Conservation (phyloP, 1,140 invertebrate genomes). For the Hycleus cichorii region DNA sequence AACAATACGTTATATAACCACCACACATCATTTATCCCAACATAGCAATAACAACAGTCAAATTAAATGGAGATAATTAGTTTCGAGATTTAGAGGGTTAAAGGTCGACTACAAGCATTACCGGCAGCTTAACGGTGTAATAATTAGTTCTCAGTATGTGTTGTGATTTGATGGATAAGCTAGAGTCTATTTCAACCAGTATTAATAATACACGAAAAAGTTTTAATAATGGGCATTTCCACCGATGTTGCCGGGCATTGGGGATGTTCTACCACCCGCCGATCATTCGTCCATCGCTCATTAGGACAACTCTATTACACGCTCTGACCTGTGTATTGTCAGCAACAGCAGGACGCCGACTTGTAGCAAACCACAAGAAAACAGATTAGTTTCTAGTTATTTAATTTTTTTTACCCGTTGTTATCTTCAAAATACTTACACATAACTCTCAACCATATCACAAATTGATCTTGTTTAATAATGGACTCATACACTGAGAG, state of each 20-base stretch:
- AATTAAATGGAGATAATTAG: conserved; percentile 8
- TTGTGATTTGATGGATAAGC: conserved; percentile 8
- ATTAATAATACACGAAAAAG: background rate
- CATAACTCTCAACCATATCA: no score
- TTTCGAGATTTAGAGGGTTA: conserved; percentile 2
- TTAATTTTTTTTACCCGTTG: no score
- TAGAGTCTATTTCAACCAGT: no score
- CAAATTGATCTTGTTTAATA: no score
- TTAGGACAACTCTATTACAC: conserved; percentile 29
- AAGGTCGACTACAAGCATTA: conserved; percentile 11
- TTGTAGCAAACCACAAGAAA: background rate
- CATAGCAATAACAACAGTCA: conserved; percentile 1
- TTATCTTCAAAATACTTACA: no score
- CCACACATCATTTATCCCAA: background rate
- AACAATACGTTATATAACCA: background rate
- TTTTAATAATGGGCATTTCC: background rate
- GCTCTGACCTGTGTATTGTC: conserved; percentile 19
- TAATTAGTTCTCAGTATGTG: conserved; percentile 8
- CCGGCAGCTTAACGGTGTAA: conserved; percentile 8
- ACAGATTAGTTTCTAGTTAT: no score
- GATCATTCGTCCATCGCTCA: conserved; percentile 19
- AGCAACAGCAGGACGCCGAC: conserved; percentile 7
- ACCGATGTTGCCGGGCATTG: background rate
- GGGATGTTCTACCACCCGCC: conserved; percentile 8
- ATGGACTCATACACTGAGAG: no score